Percentiles rank a stretch among this genome's conserved stretches.
These are phyloP conservation scores for Nowickia ferox DNA, from an alignment of 2,888 invertebrate genomes.

Conservation along the genomic window DNA sequence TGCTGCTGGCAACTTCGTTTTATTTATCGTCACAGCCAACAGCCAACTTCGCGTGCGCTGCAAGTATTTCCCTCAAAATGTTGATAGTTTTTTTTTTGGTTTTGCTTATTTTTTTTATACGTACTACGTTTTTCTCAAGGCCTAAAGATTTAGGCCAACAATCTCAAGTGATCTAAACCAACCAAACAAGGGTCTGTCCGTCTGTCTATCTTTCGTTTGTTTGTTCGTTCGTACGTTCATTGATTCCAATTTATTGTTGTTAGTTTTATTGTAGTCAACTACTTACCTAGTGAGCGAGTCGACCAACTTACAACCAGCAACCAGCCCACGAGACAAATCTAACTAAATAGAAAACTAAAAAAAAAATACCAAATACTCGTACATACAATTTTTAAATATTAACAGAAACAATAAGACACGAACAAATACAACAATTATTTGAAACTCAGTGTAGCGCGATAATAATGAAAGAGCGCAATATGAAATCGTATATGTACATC, in stretches of 20 bases:
- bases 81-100: constrained; percentile 34
- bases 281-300: constrained; percentile 68
- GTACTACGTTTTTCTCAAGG: constrained; percentile 74
- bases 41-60: constrained; percentile 42
- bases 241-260: constrained; percentile 56
- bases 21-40: constrained; percentile 24
- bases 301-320: constrained; percentile 61
- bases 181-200: constrained; percentile 71
- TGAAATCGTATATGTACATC: constrained; percentile 62
- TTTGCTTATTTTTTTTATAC: constrained; percentile 43
- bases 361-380: constrained; percentile 36
- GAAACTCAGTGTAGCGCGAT: constrained; percentile 66
- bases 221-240: constrained; percentile 55
- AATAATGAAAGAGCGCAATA: constrained; percentile 59
- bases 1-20: constrained; percentile 25
- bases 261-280: constrained; percentile 52
- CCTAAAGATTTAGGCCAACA: constrained; percentile 76
- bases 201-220: constrained; percentile 35
- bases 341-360: constrained; percentile 40
- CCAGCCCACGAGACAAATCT: constrained; percentile 61
- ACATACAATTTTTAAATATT: constrained; percentile 8
- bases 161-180: constrained; percentile 74
- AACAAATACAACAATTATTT: constrained; percentile 35
- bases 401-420: constrained; percentile 23
- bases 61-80: constrained; percentile 67